Evolutionary conservation across 2,797 vertebrate species (phyloP).

Genomic region (Phoxinus dragarum): DNA sequence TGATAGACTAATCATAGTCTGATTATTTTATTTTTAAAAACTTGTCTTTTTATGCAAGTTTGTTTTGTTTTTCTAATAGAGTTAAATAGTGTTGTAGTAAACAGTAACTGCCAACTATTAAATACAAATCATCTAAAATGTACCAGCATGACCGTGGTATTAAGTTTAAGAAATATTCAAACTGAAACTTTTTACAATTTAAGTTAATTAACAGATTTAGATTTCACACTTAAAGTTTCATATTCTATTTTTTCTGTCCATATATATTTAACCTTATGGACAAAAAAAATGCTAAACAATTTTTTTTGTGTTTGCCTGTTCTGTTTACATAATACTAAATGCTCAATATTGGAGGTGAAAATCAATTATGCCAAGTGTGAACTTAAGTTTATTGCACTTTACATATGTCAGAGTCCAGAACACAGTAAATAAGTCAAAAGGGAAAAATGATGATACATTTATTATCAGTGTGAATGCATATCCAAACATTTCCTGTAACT

Average conservation of each 20-base stretch:
- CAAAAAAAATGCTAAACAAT: not conserved
- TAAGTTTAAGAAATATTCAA: not conserved
- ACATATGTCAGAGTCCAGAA: not conserved
- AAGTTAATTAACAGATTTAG: not conserved
- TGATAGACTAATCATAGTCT: not conserved
- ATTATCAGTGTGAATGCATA: not conserved
- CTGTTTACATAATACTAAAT: not conserved
- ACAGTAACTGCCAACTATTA: not conserved
- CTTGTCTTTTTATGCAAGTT: not conserved
- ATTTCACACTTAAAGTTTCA: not conserved
- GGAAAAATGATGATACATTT: not conserved
- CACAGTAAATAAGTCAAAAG: not conserved
- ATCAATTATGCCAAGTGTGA: not conserved
- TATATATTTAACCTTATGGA: not conserved
- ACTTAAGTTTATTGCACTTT: conserved; percentile 1
- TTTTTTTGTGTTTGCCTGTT: not conserved
- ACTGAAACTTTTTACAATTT: conserved; percentile 11
- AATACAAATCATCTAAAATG: not conserved
- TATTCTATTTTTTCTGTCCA: not conserved
- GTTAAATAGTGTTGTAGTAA: not conserved
- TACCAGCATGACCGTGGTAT: not conserved
- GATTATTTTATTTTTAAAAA: not conserved
- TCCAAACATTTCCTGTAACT: not conserved
- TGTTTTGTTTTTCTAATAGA: not conserved
- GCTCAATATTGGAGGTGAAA: not conserved